Conservation (phyloP, 2,888 invertebrate genomes). For the Adela reaumurella region DNA sequence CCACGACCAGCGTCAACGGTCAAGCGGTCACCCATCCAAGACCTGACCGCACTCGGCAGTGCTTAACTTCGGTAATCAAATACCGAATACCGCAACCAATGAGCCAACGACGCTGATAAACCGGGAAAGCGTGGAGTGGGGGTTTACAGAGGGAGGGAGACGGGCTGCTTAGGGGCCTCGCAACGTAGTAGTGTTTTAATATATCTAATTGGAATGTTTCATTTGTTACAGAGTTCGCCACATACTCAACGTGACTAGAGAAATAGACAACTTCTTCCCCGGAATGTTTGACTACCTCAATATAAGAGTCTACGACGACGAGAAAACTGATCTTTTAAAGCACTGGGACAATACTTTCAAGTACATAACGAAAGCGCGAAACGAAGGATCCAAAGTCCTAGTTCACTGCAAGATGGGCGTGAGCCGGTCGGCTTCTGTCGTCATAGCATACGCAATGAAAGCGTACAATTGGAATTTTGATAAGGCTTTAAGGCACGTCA, state of each 20-base stretch:
- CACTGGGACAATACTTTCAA: conserved; percentile 98
- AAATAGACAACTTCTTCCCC: conserved; percentile 99
- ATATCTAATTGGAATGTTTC: too few species aligned
- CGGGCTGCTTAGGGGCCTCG: too few species aligned
- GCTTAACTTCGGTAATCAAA: too few species aligned
- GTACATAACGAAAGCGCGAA: conserved; percentile 90
- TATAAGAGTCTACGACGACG: conserved; percentile 95
- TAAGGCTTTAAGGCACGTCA: conserved; percentile 85
- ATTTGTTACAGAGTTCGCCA: conserved; percentile 77
- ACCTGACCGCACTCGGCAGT: too few species aligned
- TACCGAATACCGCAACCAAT: too few species aligned
- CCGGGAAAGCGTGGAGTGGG: too few species aligned
- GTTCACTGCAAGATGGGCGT: conserved; percentile 99
- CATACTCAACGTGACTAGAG: conserved; percentile 95
- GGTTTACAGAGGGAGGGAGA: too few species aligned
- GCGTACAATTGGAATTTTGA: conserved; percentile 91
- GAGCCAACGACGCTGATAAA: too few species aligned
- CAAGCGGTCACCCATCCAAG: too few species aligned
- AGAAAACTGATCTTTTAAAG: conserved; percentile 92
- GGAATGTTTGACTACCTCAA: conserved; percentile 95
- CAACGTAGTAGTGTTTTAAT: conserved; percentile 5
- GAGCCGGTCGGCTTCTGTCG: conserved; percentile 95
- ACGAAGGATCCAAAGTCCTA: conserved; percentile 87
- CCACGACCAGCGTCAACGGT: too few species aligned
- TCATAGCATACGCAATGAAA: conserved; percentile 98